phyloP scores from a whole-genome alignment of 2,113 vertebrate species.

The Hemiscyllium ocellatum region DNA sequence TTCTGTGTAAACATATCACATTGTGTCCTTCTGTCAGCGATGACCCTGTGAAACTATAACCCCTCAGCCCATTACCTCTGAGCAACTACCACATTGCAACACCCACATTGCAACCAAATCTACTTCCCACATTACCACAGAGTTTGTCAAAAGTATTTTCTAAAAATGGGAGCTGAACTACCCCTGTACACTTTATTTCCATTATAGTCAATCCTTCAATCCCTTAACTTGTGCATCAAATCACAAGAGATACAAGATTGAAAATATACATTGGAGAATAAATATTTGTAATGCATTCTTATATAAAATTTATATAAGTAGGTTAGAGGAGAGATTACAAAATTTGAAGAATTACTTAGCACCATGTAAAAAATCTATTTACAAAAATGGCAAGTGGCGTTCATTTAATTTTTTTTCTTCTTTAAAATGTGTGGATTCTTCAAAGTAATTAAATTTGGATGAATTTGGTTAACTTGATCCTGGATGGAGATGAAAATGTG shows the following conservation, averaged over 20 bases:
- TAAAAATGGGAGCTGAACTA: not conserved
- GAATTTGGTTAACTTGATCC: not conserved
- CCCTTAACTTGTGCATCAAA: not conserved
- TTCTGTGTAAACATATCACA: not conserved
- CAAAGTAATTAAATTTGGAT: not conserved
- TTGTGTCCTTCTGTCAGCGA: not conserved
- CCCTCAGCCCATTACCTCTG: too few relatives aligned
- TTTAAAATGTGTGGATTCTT: not conserved
- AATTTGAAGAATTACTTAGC: not conserved
- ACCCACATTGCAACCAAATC: not conserved
- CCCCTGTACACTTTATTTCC: not conserved
- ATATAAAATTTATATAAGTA: not conserved
- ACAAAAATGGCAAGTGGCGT: not conserved
- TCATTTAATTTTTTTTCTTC: not conserved
- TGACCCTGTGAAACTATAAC: not conserved
- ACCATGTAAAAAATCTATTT: not conserved
- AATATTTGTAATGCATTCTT: not conserved
- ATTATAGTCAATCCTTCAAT: not conserved
- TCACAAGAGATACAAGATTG: not conserved
- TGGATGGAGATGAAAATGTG: not conserved
- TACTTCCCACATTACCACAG: not conserved
- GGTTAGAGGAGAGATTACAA: not conserved
- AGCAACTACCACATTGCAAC: not conserved
- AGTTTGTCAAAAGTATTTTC: not conserved
- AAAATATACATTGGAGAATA: not conserved